Base-by-base conservation (phyloP, 2,113 vertebrate species). In the Varanus salvator region DNA sequence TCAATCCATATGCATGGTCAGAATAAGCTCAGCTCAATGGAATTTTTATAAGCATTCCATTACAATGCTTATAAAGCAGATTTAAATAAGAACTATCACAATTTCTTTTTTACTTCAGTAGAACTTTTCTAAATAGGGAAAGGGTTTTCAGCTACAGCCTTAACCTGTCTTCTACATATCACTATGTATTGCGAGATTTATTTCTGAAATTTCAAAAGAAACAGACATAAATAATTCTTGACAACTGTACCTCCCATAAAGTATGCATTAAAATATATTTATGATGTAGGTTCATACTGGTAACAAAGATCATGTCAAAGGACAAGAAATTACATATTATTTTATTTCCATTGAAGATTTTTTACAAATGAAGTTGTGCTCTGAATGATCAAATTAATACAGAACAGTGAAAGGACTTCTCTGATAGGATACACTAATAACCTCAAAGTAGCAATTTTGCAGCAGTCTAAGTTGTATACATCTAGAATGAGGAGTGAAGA, bases 331-430 rank as follows among this genome's bases (percentile, higher is more conserved):
- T 19, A 8, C 50, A 86, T 52, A 57, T 89, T 89, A 19, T n/a
- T 82, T 85, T 93, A 76, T n/a, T 54, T 44, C 31, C 82, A 44
- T 60, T 14, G 15, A n/a, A 85, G 38, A 72, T 87, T 84, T 91
- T 76, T 91, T 38, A 80, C 72, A 91, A 92, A 21, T n/a, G 25
- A 75, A 85, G n/a, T 85, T 54, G 50, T 54, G 44, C 1, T 25
- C 21, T 77, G 75, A 50, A 80, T 54, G 2, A 57, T 54, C 34
- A 44, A 77, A 76, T 38, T 44, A 76, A 77, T 38, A 44, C 17
- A 34, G 54, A 60, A 68, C 29, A 68, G 19, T 80, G 29, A 87
- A 78, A 71, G 12, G 3, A 6, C 78, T 29, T 69, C 19, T n/a
- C 76, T 50, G 12, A 77, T 27, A 87, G 50, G 15, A 68, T 50